Percentiles rank a stretch among this genome's conserved stretches.
Evolutionary conservation across 23 tunicate genomes (phyloP).

Genomic region (Trididemnum miniatum): DNA sequence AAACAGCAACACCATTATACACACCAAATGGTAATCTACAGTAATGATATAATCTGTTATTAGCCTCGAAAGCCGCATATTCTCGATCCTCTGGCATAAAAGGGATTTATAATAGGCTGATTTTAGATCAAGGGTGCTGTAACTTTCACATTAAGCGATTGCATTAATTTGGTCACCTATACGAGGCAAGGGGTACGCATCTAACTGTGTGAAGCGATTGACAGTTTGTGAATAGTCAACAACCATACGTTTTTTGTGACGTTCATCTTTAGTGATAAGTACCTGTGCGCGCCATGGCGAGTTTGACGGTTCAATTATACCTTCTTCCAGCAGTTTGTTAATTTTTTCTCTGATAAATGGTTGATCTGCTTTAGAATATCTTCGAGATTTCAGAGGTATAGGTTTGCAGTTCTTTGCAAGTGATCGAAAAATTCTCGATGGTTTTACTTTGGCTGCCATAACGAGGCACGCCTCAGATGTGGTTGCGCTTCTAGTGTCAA

Average conservation of each 20-base stretch:
- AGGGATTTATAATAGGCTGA: conserved; percentile 22
- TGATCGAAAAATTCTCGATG: neutral
- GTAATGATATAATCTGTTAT: conserved; percentile 9
- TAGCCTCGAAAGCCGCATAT: conserved; percentile 34
- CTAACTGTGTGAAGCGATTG: conserved; percentile 24
- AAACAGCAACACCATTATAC: neutral
- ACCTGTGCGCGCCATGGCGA: conserved; percentile 41
- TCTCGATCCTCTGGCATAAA: neutral
- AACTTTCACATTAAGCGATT: neutral
- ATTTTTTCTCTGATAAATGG: neutral
- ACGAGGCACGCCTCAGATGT: neutral
- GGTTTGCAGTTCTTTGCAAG: neutral
- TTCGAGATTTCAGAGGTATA: neutral
- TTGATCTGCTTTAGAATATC: neutral
- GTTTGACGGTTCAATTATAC: neutral
- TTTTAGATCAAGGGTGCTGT: conserved; percentile 20
- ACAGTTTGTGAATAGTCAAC: conserved; percentile 31
- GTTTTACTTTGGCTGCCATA: neutral
- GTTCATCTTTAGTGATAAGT: conserved; percentile 12
- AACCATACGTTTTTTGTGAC: conserved; percentile 23
- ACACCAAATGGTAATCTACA: conserved; percentile 26
- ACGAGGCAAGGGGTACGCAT: no score
- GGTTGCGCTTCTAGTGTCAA: neutral
- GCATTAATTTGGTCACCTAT: conserved; percentile 10
- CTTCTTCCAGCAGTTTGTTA: conserved; percentile 8